A percentile compares a stretch with the other conserved stretches of the same genome.
phyloP scores from a whole-genome alignment of 2,888 invertebrate species.

The Tillus elongatus region DNA sequence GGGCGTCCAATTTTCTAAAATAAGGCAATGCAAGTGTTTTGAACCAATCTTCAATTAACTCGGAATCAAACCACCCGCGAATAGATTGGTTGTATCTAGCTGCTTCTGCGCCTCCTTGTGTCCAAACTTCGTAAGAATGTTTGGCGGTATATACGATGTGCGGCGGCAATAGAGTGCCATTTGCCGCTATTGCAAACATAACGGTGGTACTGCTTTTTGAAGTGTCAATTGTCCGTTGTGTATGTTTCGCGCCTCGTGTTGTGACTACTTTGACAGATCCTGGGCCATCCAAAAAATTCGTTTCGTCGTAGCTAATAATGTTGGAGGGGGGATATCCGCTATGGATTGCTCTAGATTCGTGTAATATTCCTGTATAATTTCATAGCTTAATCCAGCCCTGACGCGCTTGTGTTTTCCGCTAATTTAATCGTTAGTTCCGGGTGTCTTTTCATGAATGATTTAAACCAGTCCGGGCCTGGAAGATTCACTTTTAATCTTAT shows the following conservation, averaged over 20 bases:
- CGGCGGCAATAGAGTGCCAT: constrained; percentile 16
- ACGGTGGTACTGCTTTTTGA: constrained; percentile 17
- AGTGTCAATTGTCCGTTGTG: constrained; percentile 21
- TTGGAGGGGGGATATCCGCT: too few species aligned
- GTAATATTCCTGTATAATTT: constrained; percentile 12
- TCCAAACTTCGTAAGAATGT: constrained; percentile 14
- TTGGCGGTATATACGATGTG: constrained; percentile 17
- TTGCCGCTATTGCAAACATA: constrained; percentile 16
- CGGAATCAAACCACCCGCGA: too few species aligned
- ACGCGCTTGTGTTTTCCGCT: too few species aligned
- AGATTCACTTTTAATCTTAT: too few species aligned
- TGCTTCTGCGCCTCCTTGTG: constrained; percentile 13
- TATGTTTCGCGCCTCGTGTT: constrained; percentile 29
- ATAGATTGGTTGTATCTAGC: constrained; percentile 14
- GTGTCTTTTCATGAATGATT: too few species aligned
- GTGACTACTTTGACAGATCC: constrained; percentile 25
- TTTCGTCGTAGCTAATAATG: constrained; percentile 34
- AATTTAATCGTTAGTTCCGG: too few species aligned
- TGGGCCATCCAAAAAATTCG: constrained; percentile 34
- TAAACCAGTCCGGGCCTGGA: not conserved
- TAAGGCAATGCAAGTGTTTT: constrained; percentile 9
- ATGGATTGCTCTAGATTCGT: too few species aligned
- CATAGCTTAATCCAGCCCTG: constrained; percentile 8
- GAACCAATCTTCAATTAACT: constrained; percentile 14
- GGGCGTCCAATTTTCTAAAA: constrained; percentile 15